Conservation (phyloP, 2,797 vertebrate genomes). For the Erethizon dorsatum region DNA sequence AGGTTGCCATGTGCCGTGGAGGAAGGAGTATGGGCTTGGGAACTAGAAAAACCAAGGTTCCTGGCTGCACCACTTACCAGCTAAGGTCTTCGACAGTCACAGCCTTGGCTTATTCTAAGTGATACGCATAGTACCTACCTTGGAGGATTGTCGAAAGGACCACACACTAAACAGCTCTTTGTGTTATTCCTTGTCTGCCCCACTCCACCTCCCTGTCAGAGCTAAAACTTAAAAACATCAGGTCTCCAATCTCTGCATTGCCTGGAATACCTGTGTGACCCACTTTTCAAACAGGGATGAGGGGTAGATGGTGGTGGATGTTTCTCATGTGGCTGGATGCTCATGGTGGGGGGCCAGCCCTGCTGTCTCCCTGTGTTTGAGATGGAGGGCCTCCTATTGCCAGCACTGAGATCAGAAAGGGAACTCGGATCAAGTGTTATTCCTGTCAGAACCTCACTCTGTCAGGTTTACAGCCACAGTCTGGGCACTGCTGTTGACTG, state of each 20-base stretch:
- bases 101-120: not conserved
- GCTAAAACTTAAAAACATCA: not conserved
- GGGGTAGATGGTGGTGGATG: accelerated
- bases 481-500: not conserved
- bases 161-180: not conserved
- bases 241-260: not conserved
- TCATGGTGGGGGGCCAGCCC: accelerated
- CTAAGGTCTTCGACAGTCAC: too few relatives aligned
- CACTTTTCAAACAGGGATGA: not conserved
- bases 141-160: not conserved
- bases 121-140: not conserved
- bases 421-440: not conserved
- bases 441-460: not conserved
- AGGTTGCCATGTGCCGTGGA: not conserved
- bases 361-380: not conserved
- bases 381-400: not conserved
- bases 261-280: not conserved
- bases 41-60: not conserved
- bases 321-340: not conserved
- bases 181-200: not conserved
- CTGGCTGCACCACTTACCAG: not conserved
- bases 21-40: not conserved
- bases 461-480: not conserved
- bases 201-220: not conserved
- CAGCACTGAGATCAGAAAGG: not conserved